Evolutionary conservation across 2,797 vertebrate species (phyloP).

Genomic region (Acanthornis magna): DNA sequence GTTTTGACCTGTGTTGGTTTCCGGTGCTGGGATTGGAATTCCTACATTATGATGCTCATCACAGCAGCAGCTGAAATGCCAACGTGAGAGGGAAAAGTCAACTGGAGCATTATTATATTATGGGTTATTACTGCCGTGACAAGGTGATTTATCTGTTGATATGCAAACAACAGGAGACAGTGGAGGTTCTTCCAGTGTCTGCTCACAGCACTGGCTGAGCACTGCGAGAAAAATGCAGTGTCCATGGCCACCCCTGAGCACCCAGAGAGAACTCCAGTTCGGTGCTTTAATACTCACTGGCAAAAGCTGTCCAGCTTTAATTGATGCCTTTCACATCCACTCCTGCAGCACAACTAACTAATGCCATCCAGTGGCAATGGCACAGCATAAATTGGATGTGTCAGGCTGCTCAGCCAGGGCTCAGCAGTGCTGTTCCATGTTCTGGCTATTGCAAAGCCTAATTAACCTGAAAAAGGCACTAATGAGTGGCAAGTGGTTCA

Average conservation of each 20-base stretch:
- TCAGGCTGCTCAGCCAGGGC: neutral
- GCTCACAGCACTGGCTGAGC: neutral
- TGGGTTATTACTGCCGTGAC: neutral
- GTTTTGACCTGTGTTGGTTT: neutral
- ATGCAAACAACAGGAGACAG: neutral
- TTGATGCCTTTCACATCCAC: neutral
- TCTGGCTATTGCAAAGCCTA: neutral
- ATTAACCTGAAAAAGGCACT: neutral
- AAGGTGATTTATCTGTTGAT: neutral
- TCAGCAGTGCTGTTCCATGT: neutral
- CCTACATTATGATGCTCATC: neutral
- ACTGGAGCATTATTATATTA: neutral
- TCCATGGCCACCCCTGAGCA: neutral
- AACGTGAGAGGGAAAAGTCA: neutral
- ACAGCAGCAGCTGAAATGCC: neutral
- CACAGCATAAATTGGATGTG: neutral
- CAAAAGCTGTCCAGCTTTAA: neutral
- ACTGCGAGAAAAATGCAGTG: neutral
- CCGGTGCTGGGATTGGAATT: neutral
- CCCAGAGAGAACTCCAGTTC: neutral
- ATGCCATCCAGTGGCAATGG: conserved; percentile 70
- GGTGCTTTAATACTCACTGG: neutral
- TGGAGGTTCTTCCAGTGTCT: neutral
- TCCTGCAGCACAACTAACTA: conserved; percentile 55
- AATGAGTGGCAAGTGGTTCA: neutral